phyloP scores from a whole-genome alignment of 2,113 vertebrate species.

The Hippolais icterina region DNA sequence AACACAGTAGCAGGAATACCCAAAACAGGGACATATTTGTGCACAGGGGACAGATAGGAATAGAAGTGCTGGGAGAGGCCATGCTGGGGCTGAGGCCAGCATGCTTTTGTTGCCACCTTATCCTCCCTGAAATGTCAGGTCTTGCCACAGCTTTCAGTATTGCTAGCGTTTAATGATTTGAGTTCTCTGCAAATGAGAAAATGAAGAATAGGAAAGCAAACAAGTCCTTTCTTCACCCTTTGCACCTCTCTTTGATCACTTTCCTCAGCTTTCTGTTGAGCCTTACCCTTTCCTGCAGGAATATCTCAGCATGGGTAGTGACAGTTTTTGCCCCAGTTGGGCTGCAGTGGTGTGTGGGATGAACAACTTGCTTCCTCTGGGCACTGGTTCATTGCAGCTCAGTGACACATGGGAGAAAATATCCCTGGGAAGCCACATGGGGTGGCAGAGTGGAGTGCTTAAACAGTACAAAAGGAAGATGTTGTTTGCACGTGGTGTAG shows the following conservation, averaged over 20 bases:
- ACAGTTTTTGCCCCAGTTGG: neutral
- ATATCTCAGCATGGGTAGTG: neutral
- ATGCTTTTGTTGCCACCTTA: neutral
- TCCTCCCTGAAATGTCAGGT: neutral
- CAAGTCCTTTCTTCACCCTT: neutral
- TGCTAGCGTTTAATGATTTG: neutral
- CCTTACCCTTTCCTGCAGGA: neutral
- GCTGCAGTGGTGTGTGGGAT: neutral
- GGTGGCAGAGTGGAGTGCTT: neutral
- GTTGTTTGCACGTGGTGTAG: neutral
- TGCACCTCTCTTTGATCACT: neutral
- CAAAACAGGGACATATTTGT: neutral
- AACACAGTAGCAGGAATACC: neutral
- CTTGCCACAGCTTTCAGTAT: neutral
- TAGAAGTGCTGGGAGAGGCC: neutral
- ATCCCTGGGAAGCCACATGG: accelerated
- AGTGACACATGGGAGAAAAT: neutral
- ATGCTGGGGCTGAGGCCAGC: neutral
- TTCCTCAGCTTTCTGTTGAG: neutral
- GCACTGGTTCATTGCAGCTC: neutral
- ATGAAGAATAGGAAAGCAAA: neutral
- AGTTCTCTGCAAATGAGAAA: neutral
- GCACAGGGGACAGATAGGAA: neutral
- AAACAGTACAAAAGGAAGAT: neutral
- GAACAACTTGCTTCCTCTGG: neutral